These are phyloP conservation scores for Erebia aethiops DNA, from an alignment of 2,888 invertebrate species.

Conservation along the genomic window DNA sequence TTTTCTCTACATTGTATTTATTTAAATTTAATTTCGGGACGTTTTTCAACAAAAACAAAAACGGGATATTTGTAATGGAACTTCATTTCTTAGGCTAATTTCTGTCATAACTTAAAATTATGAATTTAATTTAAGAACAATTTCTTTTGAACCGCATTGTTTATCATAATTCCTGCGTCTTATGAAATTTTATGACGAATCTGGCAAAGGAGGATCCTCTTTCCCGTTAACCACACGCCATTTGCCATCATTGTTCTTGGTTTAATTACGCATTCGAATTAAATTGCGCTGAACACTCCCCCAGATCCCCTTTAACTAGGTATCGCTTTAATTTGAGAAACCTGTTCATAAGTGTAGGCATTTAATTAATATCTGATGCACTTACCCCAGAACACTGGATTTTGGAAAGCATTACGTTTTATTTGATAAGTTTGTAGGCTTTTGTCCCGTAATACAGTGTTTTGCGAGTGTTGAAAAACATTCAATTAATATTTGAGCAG, in stretches of 20 bases:
- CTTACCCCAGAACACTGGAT: not conserved
- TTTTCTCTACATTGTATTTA: no score
- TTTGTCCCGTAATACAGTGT: not conserved
- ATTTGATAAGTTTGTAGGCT: not conserved
- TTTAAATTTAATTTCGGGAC: no score
- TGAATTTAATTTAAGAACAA: not conserved
- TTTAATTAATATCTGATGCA: conserved; percentile 20
- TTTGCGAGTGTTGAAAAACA: not conserved
- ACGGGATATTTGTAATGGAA: no score
- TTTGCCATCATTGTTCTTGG: conserved; percentile 36
- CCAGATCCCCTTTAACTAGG: conserved; percentile 17
- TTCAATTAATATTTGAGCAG: not conserved
- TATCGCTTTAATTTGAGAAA: conserved; percentile 20
- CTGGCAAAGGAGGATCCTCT: conserved; percentile 28
- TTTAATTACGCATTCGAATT: conserved; percentile 38
- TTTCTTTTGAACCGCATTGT: not conserved
- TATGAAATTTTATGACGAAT: conserved; percentile 30
- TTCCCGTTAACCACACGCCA: conserved; percentile 34
- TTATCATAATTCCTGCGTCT: conserved; percentile 16
- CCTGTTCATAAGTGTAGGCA: conserved; percentile 20
- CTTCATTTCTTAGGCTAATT: no score
- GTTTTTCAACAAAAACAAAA: no score
- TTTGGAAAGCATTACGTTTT: not conserved
- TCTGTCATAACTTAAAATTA: not conserved
- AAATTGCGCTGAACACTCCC: conserved; percentile 23